phyloP scores from a whole-genome alignment of 2,113 vertebrate species.

The Leptobrachium leishanense region DNA sequence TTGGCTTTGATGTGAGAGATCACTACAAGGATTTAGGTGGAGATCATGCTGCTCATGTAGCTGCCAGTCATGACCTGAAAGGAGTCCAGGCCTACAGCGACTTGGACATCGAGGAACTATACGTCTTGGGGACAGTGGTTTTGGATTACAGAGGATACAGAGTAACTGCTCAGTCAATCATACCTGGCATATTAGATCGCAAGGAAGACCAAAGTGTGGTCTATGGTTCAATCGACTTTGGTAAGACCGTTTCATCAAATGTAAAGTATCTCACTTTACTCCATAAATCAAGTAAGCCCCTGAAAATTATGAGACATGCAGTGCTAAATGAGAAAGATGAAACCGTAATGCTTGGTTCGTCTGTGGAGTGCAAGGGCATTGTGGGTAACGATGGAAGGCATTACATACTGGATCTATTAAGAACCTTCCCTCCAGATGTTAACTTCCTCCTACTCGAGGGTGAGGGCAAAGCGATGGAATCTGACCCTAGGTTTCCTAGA shows the following conservation, averaged over 20 bases:
- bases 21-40: conserved; percentile 61
- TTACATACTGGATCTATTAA: conserved; percentile 76
- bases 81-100: conserved; percentile 71
- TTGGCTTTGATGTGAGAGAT: conserved; percentile 58
- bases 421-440: conserved; percentile 70
- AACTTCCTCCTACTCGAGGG: conserved; percentile 65
- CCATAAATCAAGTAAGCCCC: conserved; percentile 67
- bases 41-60: conserved; percentile 70
- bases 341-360: conserved; percentile 70
- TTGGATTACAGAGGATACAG: conserved; percentile 77
- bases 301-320: conserved; percentile 67
- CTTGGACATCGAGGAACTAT: conserved; percentile 63
- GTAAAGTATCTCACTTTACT: conserved; percentile 65
- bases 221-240: conserved; percentile 69
- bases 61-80: conserved; percentile 71
- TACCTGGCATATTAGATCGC: conserved; percentile 69
- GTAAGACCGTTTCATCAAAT: conserved; percentile 65
- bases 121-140: conserved; percentile 74
- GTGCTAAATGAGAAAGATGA: conserved; percentile 61
- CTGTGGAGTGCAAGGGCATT: conserved; percentile 73
- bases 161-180: conserved; percentile 74
- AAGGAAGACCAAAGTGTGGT: conserved; percentile 60
- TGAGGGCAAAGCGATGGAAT: conserved; percentile 58
- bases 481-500: conserved; percentile 57
- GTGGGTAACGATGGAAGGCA: conserved; percentile 75